Evolutionary conservation across 2,113 vertebrate genomes (phyloP), one percentile per base, ranked within the genome.

Genomic region (Zosterops hypoxanthus): DNA sequence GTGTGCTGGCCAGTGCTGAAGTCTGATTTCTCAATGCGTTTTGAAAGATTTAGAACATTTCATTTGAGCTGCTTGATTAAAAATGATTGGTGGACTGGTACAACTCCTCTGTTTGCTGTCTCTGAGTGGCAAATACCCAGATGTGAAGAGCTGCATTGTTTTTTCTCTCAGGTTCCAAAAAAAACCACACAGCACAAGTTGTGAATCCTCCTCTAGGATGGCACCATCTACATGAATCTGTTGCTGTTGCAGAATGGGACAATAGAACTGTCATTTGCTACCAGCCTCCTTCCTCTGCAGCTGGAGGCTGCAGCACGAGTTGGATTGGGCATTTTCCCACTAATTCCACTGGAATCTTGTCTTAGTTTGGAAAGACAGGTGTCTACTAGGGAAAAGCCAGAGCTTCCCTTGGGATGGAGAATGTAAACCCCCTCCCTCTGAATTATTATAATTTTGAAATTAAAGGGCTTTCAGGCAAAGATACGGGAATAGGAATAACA

Each of bases 31-130:
- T 68, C 82, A 39, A 63, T 53, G 39, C 3, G 2, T 55, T 93
- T 83, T 88, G 65, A 81, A 94, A 81, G 68, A 88, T 81, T 92
- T 64, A 71, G 65, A 84, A 61, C 7, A 11, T 81, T 92, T 94
- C 46, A 8, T 44, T 83, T n/a, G 68, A 77, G 55, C 47, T 47
- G 24, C 52, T 86, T 50, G 36, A 80, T 77, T 68, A 86, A 86
- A 96, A 93, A 64, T 46, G 52, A 49, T 71, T 42, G 53, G 39
- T 56, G 39, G 44, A 46, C 52, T 29, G 79, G 72, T 60, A 41
- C 49, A 18, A 9, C 53, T 61, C 50, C 69, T 92, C 59, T 85
- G 39, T 47, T 87, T 66, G 63, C 75, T 80, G 29, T 49, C 53
- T 59, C 82, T 88, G 52, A 68, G 63, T 19, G 82, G 59, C 75